These are phyloP conservation scores for Potamarius usumacintae DNA, from an alignment of 2,113 vertebrate genomes.

Conservation along the genomic window DNA sequence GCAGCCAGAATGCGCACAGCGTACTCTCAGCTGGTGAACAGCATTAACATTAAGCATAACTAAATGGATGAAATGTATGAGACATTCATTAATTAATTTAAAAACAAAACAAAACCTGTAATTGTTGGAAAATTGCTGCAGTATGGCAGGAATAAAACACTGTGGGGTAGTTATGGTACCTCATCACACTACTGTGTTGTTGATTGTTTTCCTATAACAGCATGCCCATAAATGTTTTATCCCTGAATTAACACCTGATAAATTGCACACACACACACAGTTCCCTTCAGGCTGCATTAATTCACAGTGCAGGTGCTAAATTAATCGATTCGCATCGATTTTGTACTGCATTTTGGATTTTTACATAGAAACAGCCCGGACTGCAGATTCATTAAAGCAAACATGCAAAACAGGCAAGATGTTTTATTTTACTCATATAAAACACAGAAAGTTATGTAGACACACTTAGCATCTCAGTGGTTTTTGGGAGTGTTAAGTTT, in stretches of 20 bases:
- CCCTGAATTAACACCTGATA: neutral
- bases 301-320: constrained; percentile 10
- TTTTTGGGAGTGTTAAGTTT: neutral
- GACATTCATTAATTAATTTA: neutral
- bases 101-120: neutral
- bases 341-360: neutral
- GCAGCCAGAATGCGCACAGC: too few species aligned
- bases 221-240: neutral
- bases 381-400: constrained; percentile 7
- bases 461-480: neutral
- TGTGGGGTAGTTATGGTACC: neutral
- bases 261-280: neutral
- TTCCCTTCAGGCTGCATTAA: neutral
- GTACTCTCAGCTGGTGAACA: too few species aligned
- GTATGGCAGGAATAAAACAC: neutral
- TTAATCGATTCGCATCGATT: neutral
- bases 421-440: neutral
- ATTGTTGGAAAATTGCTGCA: neutral
- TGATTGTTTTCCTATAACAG: neutral
- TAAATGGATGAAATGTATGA: neutral
- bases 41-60: too few species aligned
- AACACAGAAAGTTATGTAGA: neutral
- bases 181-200: neutral
- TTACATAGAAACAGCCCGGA: neutral
- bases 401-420: neutral